Conservation (phyloP, 2,888 invertebrate species). For the Amiota mariae region DNA sequence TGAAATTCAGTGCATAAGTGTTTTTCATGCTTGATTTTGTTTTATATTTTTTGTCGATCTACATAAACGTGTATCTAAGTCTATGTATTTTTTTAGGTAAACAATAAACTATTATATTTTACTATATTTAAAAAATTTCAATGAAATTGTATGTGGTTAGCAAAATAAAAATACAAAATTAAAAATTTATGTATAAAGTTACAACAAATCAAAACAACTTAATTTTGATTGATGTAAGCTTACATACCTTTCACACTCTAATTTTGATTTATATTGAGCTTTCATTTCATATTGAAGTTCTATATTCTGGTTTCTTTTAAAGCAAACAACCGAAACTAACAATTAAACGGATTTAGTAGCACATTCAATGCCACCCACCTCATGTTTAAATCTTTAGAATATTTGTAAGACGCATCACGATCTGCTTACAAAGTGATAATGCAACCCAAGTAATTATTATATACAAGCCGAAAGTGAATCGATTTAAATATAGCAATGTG, state of each 20-base stretch:
- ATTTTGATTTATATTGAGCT: too few species aligned
- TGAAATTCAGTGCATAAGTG: not conserved
- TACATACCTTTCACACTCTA: too few species aligned
- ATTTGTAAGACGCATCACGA: conserved; percentile 48
- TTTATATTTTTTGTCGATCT: not conserved
- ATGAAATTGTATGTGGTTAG: too few species aligned
- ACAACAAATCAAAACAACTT: not conserved
- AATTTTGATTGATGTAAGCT: too few species aligned
- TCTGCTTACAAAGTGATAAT: conserved; percentile 53
- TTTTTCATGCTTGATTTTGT: not conserved
- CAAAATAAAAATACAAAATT: not conserved
- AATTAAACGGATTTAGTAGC: not conserved
- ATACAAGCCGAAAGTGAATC: conserved; percentile 72
- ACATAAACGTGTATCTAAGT: too few species aligned
- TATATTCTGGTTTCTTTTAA: not conserved
- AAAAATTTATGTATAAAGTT: not conserved
- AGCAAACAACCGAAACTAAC: conserved; percentile 6
- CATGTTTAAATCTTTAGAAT: not conserved
- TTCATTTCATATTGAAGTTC: not conserved
- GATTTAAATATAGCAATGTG: too few species aligned
- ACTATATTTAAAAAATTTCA: too few species aligned
- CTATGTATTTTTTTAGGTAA: too few species aligned
- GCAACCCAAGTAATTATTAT: conserved; percentile 70
- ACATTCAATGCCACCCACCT: not conserved
- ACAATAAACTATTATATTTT: too few species aligned